phyloP scores from a whole-genome alignment of 2,113 vertebrate species.

The Psilopogon haemacephalus region DNA sequence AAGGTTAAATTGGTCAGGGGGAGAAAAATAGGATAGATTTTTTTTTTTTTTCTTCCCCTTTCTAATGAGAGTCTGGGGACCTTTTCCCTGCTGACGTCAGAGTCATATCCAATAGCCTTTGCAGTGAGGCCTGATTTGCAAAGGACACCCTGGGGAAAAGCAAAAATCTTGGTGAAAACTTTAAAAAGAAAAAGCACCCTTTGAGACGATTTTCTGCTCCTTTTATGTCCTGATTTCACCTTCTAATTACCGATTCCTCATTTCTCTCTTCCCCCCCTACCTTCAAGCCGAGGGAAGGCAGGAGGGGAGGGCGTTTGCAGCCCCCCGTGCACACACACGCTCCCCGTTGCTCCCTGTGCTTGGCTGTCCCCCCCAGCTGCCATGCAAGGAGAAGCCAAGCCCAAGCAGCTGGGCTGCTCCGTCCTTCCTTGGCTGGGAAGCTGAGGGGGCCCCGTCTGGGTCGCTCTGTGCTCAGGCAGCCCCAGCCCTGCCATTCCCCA shows the following conservation, averaged over 20 bases:
- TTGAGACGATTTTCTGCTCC: background rate
- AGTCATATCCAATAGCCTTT: conserved; percentile 51
- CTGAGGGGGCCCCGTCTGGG: conserved; percentile 69
- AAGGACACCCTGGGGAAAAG: conserved; percentile 59
- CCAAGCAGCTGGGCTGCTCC: conserved; percentile 66
- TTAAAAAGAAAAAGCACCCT: conserved; percentile 7
- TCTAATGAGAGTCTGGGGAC: conserved; percentile 61
- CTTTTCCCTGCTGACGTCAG: conserved; percentile 53
- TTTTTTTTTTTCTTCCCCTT: conserved; percentile 8
- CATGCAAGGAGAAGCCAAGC: conserved; percentile 60
- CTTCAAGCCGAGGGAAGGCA: background rate
- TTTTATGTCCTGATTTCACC: conserved; percentile 67
- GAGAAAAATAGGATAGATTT: background rate
- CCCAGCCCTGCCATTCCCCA: conserved; percentile 2
- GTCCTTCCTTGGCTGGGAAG: conserved; percentile 69
- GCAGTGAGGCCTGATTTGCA: conserved; percentile 59
- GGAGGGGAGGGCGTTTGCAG: background rate
- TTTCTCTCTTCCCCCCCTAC: background rate
- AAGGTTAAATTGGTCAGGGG: conserved; percentile 48
- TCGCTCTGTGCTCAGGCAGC: conserved; percentile 30
- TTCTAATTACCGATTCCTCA: conserved; percentile 15
- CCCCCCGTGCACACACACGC: background rate
- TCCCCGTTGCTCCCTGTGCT: background rate
- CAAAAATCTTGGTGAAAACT: conserved; percentile 56
- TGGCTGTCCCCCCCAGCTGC: conserved; percentile 52